These are phyloP conservation scores for Morpho helenor DNA, from an alignment of 2,888 invertebrate genomes.

Conservation along the genomic window DNA sequence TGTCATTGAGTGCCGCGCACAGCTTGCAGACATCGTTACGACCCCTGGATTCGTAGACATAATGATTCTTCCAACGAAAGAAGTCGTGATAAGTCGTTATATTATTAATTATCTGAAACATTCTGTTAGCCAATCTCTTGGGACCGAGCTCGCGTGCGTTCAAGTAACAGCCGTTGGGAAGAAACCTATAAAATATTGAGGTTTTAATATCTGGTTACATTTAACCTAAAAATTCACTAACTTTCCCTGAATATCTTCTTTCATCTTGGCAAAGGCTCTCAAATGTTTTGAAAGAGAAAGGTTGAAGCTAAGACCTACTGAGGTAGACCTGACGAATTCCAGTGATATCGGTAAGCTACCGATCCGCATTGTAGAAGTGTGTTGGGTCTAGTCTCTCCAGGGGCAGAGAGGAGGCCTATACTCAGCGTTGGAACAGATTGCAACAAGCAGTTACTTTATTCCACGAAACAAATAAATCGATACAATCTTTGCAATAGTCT, in stretches of 20 bases:
- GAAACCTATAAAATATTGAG: neutral
- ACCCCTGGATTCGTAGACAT: neutral
- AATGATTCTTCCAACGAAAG: constrained; percentile 1
- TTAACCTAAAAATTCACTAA: neutral
- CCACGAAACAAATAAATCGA: too few species aligned
- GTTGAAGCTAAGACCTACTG: too few species aligned
- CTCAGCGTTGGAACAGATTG: too few species aligned
- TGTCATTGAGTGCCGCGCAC: neutral
- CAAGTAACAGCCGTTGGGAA: neutral
- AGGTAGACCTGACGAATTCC: too few species aligned
- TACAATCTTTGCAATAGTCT: neutral
- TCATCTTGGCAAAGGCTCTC: too few species aligned
- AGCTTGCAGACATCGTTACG: neutral
- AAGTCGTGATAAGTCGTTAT: neutral
- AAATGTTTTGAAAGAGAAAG: too few species aligned
- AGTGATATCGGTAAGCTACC: too few species aligned
- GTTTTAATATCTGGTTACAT: neutral
- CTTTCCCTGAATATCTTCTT: neutral
- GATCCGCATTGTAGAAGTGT: neutral
- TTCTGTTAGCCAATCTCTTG: neutral
- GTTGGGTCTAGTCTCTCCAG: too few species aligned
- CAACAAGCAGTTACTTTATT: too few species aligned
- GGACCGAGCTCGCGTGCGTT: neutral
- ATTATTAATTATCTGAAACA: constrained; percentile 1
- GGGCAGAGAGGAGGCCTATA: too few species aligned